Base-by-base conservation (phyloP, 2,113 vertebrate genomes). In the Dipodomys ordii region DNA sequence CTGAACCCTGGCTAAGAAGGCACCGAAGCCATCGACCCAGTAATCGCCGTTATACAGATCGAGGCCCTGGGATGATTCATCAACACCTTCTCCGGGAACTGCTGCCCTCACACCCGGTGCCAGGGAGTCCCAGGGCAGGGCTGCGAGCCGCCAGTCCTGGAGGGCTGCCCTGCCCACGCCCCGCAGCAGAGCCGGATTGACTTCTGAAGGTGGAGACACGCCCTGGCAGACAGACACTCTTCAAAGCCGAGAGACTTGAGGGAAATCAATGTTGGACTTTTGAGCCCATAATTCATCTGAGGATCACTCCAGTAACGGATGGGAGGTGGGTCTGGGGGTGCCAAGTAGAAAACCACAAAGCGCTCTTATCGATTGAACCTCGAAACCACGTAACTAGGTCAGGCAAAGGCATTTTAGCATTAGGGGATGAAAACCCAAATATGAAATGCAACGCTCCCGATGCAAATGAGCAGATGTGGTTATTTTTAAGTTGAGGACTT, bases 401-500 rank as follows among this genome's bases (percentile, higher is more conserved):
- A 60, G 95, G 86, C 80, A 68, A 91, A 84, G 85, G 30, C 93
- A 87, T 68, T 11, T 90, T 18, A 60, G 67, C 53, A 72, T 87
- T 87, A 83, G 87, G 73, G 65, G 85, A 93, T 83, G 73, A 87
- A 39, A 92, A 79, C 69, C 60, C 87, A 83, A 85, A 88, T 74
- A 93, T 12, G 35, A 90, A 87, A 96, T 90, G 87, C 85, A 95
- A 96, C 95, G 74, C 44, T 76, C 62, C 25, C 57, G 90, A 57
- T 83, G 94, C 85, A 97, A 95, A 96, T 94, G 25, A 71, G 62
- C 96, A 95, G 95, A 72, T 96, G 93, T 57, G 84, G 83, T 87
- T 96, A 91, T 95, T 94, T 95, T 79, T 25, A 87, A 97, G 93
- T 62, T 53, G 68, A 93, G 60, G 78, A 35, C 44, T 76, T 67